Conservation (phyloP, 2,888 invertebrate species). For the Epiperipatus broadwayi region DNA sequence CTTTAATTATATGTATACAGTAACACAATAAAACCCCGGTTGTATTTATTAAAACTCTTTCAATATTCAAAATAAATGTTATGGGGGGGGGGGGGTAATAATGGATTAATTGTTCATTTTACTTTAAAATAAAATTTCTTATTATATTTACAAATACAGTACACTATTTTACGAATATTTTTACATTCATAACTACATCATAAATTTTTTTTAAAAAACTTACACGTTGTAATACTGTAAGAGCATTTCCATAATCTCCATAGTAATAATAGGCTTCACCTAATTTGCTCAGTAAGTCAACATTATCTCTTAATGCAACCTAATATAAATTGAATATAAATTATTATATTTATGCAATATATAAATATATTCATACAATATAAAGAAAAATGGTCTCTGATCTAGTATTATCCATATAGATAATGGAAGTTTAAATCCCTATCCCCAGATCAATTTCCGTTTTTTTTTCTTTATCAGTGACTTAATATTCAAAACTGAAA, state of each 20-base stretch:
- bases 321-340: constrained; percentile 11
- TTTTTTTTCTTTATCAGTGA: too few relatives aligned
- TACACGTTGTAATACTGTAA: constrained; percentile 32
- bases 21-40: too few relatives aligned
- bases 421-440: too few relatives aligned
- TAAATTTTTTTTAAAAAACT: constrained; percentile 15
- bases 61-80: too few relatives aligned
- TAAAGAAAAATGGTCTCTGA: background rate
- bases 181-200: constrained; percentile 13
- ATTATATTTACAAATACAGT: constrained; percentile 17
- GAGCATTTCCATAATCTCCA: constrained; percentile 47
- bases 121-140: background rate
- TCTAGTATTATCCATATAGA: background rate
- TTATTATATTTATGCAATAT: constrained; percentile 10
- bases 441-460: too few relatives aligned
- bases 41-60: too few relatives aligned
- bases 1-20: too few relatives aligned
- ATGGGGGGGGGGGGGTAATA: too few relatives aligned
- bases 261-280: constrained; percentile 51
- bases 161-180: constrained; percentile 7
- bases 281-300: constrained; percentile 43
- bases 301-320: constrained; percentile 44
- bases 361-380: background rate
- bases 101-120: too few relatives aligned
- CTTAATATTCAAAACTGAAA: too few relatives aligned